phyloP scores from a whole-genome alignment of 64 coral and sea anemone genomes.

The Montipora cactus region DNA sequence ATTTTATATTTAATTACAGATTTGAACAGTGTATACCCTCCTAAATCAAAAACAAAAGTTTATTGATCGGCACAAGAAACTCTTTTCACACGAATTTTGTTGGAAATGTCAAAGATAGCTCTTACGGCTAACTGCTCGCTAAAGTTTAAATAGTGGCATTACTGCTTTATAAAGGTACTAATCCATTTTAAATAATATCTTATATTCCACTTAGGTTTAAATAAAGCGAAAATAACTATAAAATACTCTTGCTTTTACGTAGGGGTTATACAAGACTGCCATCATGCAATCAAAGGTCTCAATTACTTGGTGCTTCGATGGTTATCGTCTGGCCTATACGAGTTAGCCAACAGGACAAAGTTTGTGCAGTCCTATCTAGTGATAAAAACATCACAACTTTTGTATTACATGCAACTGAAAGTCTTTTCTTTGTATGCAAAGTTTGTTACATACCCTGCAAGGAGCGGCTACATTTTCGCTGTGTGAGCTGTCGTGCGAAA shows the following conservation, averaged over 20 bases:
- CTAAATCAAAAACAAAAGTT: background rate
- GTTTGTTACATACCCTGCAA: background rate
- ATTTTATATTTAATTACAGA: background rate
- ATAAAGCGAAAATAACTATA: background rate
- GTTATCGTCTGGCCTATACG: too few relatives aligned
- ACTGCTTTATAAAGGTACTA: background rate
- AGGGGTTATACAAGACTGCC: constrained; percentile 7
- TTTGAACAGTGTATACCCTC: background rate
- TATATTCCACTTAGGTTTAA: constrained; percentile 10
- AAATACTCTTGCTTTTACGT: too few relatives aligned
- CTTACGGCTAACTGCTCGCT: background rate
- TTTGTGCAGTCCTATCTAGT: too few relatives aligned
- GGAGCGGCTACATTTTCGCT: background rate
- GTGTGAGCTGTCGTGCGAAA: too few relatives aligned
- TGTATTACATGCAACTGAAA: constrained; percentile 1
- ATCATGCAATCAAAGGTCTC: background rate
- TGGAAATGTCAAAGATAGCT: background rate
- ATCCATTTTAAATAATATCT: background rate
- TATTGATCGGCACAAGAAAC: constrained; percentile 16
- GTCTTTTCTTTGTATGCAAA: background rate
- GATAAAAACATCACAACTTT: background rate
- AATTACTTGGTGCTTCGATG: too few relatives aligned
- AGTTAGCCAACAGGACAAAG: too few relatives aligned
- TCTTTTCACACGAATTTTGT: background rate
- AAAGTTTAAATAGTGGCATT: background rate